Conservation (phyloP, 2,888 invertebrate genomes). For the Himalopsyche kuldschensis region DNA sequence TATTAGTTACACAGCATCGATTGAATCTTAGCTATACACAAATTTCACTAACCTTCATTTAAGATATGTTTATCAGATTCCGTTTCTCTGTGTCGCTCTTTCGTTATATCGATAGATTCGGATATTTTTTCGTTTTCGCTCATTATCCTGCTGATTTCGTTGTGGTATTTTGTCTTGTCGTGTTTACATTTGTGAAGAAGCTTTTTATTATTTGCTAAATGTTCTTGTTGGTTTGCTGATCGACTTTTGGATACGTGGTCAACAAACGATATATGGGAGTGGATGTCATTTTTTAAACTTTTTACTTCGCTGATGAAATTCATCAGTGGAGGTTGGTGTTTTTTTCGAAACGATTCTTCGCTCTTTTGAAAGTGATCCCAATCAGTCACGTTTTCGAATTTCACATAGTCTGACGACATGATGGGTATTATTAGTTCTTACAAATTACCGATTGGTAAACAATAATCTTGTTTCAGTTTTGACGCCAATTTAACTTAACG, state of each 20-base stretch:
- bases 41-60: constrained; percentile 6
- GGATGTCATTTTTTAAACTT: constrained; percentile 7
- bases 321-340: constrained; percentile 8
- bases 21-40: no score
- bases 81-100: not conserved
- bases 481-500: constrained; percentile 10
- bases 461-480: not conserved
- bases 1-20: no score
- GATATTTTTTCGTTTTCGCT: constrained; percentile 7
- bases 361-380: constrained; percentile 14
- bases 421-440: not conserved
- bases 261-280: constrained; percentile 2
- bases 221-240: constrained; percentile 15
- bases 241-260: constrained; percentile 6
- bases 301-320: constrained; percentile 15
- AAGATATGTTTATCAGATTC: constrained; percentile 3
- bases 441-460: not conserved
- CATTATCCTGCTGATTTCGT: not conserved
- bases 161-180: not conserved
- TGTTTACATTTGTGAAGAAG: constrained; percentile 8
- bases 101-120: not conserved
- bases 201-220: constrained; percentile 8
- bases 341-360: constrained; percentile 21
- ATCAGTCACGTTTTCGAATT: constrained; percentile 13
- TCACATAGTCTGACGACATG: constrained; percentile 8